phyloP scores from a whole-genome alignment of 1,140 invertebrate species.

The Drosophila grimshawi region DNA sequence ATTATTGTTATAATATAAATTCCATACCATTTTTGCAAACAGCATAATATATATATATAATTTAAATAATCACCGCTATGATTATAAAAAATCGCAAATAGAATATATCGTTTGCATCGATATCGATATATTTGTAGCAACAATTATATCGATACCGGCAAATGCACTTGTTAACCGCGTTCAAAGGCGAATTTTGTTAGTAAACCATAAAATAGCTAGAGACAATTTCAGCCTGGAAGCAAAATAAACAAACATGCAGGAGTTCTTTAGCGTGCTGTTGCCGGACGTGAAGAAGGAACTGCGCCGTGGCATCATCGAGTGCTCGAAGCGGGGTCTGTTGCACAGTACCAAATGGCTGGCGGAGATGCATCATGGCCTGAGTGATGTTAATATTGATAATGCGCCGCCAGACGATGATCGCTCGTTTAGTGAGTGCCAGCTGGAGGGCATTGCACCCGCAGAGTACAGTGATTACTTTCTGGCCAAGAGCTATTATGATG shows the following conservation, averaged over 20 bases:
- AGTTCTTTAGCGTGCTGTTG: constrained; percentile 69
- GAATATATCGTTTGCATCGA: background rate
- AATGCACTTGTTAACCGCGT: constrained; percentile 53
- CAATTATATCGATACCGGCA: constrained; percentile 46
- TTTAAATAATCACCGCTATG: background rate
- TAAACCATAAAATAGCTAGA: background rate
- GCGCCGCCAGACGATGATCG: constrained; percentile 79
- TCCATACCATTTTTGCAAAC: too few relatives aligned
- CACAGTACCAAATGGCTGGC: constrained; percentile 91
- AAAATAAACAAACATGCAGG: constrained; percentile 44
- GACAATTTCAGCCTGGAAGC: background rate
- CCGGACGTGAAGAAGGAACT: constrained; percentile 78
- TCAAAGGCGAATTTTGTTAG: constrained; percentile 25
- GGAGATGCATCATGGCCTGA: constrained; percentile 92
- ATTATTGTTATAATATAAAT: too few relatives aligned
- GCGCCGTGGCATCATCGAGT: constrained; percentile 78
- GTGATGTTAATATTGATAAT: constrained; percentile 87
- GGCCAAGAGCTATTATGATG: constrained; percentile 96
- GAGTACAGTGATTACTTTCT: constrained; percentile 91
- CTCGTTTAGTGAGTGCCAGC: constrained; percentile 65
- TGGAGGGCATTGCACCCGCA: constrained; percentile 84
- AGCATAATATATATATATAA: too few relatives aligned
- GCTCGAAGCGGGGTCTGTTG: constrained; percentile 76
- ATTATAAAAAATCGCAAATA: background rate
- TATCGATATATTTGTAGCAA: constrained; percentile 16